Base-by-base conservation (phyloP, 1,140 invertebrate genomes). In the Limonius californicus region DNA sequence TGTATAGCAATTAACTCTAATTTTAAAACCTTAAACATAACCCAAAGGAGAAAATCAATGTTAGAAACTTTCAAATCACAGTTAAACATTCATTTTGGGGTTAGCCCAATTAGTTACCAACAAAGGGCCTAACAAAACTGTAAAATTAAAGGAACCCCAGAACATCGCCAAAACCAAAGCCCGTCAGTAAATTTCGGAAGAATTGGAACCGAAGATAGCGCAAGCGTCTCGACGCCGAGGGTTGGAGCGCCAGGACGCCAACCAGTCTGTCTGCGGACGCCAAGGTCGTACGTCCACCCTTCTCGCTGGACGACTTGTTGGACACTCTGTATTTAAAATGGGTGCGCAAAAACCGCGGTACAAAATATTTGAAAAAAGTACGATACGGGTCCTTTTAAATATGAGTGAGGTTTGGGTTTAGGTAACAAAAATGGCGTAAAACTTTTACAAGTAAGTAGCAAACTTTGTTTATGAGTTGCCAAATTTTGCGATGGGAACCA, bases 241-340 rank as follows among this genome's bases (percentile, higher is more conserved):
- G 53, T 58, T 23, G 60, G 20, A 57, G 56, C 67, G 67, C 62
- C 64, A 67, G 64, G 69, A 67, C 69, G 68, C 66, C 69, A 54
- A 63, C 63, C 67, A 70, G 69, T 70, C 69, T 70, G 69, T 70
- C 69, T 67, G 45, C 62, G 69, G 63, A 64, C 69, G 61, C 53
- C 69, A 70, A 70, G 69, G 69, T 70, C 67, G 67, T 43, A 55
- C 15, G 27, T 27, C 19, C 18, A 11, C 16, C n/a, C 45, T 18
- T 50, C 14, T 50, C 14, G 2, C 7, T 19, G 45, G 9, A 50
- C 20, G 7, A 50, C 16, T 50, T 50, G 12, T 50, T 50, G 45
- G 20, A 50, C 45, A 50, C 45, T 50, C 16, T 50, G 45, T 21
- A 19, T 50, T 19, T 19, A 19, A 50, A 50, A 50, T 50, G 45